These are phyloP conservation scores for Cryptus armator DNA, from an alignment of 2,888 invertebrate species.

Conservation along the genomic window DNA sequence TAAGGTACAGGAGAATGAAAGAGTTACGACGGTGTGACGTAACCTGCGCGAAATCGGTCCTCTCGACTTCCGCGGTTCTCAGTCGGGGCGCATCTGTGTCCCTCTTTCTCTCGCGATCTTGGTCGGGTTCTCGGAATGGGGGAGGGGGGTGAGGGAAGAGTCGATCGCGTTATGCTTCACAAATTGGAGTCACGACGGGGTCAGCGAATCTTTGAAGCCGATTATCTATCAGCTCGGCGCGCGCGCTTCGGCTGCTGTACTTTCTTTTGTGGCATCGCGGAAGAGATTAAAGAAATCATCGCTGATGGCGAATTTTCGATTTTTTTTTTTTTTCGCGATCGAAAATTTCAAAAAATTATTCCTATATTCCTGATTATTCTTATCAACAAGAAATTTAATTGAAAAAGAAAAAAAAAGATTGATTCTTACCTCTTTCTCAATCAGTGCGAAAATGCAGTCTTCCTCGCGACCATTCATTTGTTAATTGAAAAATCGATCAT, in stretches of 20 bases:
- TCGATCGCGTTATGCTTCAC: slow-evolving; percentile 53
- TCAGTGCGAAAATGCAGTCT: slow-evolving; percentile 48
- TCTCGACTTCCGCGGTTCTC: slow-evolving; percentile 65
- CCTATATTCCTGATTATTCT: background rate
- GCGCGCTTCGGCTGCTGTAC: slow-evolving; percentile 59
- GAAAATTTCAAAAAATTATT: background rate
- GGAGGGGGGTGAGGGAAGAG: slow-evolving; percentile 20
- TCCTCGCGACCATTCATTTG: slow-evolving; percentile 53
- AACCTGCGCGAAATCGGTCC: slow-evolving; percentile 51
- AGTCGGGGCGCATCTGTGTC: slow-evolving; percentile 22
- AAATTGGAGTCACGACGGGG: slow-evolving; percentile 76
- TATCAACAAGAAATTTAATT: background rate
- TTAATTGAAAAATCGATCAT: slow-evolving; percentile 30
- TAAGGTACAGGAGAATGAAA: slow-evolving; percentile 20
- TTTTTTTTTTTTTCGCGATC: background rate
- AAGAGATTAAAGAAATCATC: background rate
- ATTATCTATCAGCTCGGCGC: slow-evolving; percentile 47
- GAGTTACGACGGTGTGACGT: slow-evolving; percentile 56
- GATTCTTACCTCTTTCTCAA: slow-evolving; percentile 66
- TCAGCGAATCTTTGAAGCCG: slow-evolving; percentile 75
- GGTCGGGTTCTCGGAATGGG: slow-evolving; percentile 13
- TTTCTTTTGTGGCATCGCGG: slow-evolving; percentile 25
- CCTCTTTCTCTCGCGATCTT: slow-evolving; percentile 34
- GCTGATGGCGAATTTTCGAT: background rate
- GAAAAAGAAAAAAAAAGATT: background rate